phyloP scores from a whole-genome alignment of 2,113 vertebrate species.

The Corvus hawaiiensis region DNA sequence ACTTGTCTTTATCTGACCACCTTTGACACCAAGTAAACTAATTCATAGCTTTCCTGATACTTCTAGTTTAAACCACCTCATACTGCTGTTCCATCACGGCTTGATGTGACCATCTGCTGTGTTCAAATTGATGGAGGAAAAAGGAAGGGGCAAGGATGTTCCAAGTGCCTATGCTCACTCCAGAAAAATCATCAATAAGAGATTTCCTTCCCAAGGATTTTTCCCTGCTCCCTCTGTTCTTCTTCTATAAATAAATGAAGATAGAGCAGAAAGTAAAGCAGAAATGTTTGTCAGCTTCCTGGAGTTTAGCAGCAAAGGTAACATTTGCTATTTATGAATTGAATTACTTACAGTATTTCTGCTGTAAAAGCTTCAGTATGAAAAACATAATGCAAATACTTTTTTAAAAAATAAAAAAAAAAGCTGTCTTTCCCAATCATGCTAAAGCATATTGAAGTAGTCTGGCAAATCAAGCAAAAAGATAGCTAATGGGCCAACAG shows the following conservation, averaged over 20 bases:
- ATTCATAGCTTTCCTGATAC: neutral
- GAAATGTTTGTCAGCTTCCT: neutral
- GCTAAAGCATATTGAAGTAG: constrained; percentile 29
- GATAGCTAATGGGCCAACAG: neutral
- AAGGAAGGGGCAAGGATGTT: neutral
- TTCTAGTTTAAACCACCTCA: neutral
- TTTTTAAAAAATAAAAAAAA: neutral
- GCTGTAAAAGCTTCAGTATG: neutral
- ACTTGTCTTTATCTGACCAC: neutral
- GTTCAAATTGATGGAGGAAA: neutral
- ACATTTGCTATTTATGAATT: neutral
- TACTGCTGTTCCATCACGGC: neutral
- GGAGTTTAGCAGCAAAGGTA: neutral
- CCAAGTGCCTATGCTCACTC: neutral
- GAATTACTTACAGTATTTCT: neutral
- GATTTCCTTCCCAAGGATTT: neutral
- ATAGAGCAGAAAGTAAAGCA: neutral
- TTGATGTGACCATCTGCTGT: neutral
- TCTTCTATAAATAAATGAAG: neutral
- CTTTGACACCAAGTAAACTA: neutral
- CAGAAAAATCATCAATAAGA: neutral
- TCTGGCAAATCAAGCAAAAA: constrained; percentile 20
- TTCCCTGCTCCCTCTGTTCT: neutral
- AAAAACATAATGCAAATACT: neutral
- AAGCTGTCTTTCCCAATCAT: neutral